Evolutionary conservation across 2,113 vertebrate genomes (phyloP), one percentile per base, ranked within the genome.

Genomic region (Lethenteron camtschaticum): DNA sequence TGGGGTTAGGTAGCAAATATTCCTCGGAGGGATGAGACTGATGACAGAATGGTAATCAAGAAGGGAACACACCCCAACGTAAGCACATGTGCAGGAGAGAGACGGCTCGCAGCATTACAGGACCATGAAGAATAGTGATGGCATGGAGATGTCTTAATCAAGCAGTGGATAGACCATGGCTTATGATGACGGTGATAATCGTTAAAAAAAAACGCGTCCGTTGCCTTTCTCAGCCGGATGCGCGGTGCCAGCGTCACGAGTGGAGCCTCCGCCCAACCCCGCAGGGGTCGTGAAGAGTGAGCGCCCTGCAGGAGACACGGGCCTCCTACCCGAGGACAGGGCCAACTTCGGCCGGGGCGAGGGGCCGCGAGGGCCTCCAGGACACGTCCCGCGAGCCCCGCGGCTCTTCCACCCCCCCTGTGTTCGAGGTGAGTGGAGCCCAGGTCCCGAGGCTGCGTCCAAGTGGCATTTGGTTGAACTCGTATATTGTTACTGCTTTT

Each of bases 191-290:
- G 8, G 11, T 2, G 12, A 10, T 11, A 5, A 13, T 57, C 66
- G 5, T 18, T 11, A n/a, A 16, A 63, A 4, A 18, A 7, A 18
- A 7, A 59, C 63, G 70, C 20, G 55, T 56, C 70, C 14, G 8
- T 18, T 1, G 71, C 58, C 4, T 59, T 68, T 7, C 82, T 73
- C 72, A 75, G 78, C 55, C 77, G 76, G 73, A 73, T 85, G 72
- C 70, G 79, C 4, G 73, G 85, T 68, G 80, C 79, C 55, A 41
- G 24, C 75, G 81, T 74, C 85, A 87, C 12, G 78, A 90, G 75
- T 85, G 82, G 82, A 99, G 94, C 74, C 92, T 91, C 12, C 87
- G 95, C 75, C 94, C 94, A 11, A 96, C 94, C 1, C 91, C 96
- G 1, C 91, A 99, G 75, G 90, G 96, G 75, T 99, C 24, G 24